Percentiles rank a stretch among this genome's conserved stretches.
phyloP scores from a whole-genome alignment of 2,113 vertebrate species.

The Eulacestoma nigropectus region DNA sequence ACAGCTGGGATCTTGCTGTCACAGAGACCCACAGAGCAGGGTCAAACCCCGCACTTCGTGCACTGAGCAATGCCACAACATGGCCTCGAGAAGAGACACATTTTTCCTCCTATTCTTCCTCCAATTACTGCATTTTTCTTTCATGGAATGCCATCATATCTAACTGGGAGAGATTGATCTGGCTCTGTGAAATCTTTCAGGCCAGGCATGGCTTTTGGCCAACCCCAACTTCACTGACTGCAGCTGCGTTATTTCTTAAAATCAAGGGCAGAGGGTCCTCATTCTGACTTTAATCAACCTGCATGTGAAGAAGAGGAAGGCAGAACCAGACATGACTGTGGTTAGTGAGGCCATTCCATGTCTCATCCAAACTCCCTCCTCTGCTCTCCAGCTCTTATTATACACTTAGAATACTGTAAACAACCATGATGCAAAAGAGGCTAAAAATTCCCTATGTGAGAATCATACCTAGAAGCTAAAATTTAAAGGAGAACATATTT shows the following conservation, averaged over 20 bases:
- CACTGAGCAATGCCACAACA: background rate
- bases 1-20: background rate
- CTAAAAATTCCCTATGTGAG: background rate
- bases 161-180: background rate
- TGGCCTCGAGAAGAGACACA: fast-evolving
- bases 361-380: background rate
- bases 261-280: background rate
- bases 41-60: background rate
- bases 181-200: background rate
- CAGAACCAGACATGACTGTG: background rate
- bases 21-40: background rate
- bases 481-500: background rate
- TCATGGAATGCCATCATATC: background rate
- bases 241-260: background rate
- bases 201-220: background rate
- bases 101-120: background rate
- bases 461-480: background rate
- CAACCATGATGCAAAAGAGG: background rate
- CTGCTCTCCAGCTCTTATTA: background rate
- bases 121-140: background rate
- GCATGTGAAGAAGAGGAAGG: background rate
- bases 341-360: background rate
- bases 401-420: background rate
- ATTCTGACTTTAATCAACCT: background rate
- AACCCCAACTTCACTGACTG: background rate